Conservation (phyloP, 2,888 invertebrate species). For the Cristatella mucedo region DNA sequence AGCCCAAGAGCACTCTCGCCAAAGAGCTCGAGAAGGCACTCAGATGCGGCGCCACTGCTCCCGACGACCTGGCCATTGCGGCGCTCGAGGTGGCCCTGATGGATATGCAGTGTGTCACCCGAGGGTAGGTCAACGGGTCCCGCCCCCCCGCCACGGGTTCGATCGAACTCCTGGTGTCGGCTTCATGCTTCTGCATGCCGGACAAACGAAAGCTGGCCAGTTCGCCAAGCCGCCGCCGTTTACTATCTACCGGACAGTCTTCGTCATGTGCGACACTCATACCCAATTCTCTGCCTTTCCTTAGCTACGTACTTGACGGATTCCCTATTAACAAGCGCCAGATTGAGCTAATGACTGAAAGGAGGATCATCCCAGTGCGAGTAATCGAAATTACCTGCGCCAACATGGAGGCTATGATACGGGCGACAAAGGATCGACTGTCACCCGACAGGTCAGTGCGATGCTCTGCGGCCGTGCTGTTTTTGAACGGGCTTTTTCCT, state of each 20-base stretch:
- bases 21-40: slow-evolving; percentile 24
- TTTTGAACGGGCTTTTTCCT: background rate
- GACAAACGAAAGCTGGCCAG: no score
- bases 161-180: background rate
- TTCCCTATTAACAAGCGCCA: slow-evolving; percentile 31
- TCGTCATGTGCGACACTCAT: no score
- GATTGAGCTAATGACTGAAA: slow-evolving; percentile 31
- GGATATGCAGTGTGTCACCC: slow-evolving; percentile 33
- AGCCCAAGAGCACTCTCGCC: slow-evolving; percentile 28
- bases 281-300: no score
- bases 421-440: slow-evolving; percentile 32
- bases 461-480: no score
- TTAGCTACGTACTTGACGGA: slow-evolving; percentile 38
- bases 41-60: slow-evolving; percentile 25
- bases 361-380: slow-evolving; percentile 32
- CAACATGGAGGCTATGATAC: slow-evolving; percentile 27
- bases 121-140: slow-evolving; percentile 31
- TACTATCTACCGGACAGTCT: no score
- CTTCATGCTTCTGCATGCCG: background rate
- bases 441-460: slow-evolving; percentile 20
- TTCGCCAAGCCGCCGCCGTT: no score
- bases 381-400: slow-evolving; percentile 31
- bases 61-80: slow-evolving; percentile 34
- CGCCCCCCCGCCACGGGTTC: background rate
- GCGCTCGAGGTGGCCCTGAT: slow-evolving; percentile 31